Evolutionary conservation across 2,888 invertebrate species (phyloP), one percentile per base, ranked within the genome.

Genomic region (Troides oblongomaculatus): DNA sequence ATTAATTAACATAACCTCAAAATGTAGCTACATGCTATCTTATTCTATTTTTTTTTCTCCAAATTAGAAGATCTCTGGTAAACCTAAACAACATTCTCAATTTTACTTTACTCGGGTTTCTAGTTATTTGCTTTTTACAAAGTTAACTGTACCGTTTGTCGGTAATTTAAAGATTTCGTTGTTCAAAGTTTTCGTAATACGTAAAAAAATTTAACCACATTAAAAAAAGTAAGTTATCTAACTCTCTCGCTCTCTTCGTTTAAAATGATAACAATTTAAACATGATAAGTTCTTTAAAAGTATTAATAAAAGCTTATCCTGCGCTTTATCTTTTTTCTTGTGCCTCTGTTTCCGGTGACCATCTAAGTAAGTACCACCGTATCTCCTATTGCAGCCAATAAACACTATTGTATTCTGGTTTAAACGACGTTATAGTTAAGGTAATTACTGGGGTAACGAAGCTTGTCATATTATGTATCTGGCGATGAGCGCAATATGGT

Each of bases 11-110:
- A 12, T 50, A 18, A 50, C 1, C 50, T 50, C 1, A 50, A 50
- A 14, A 50, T 14, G 50, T 4, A 2, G 5, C 17, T 5, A 18
- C 18, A 21, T 21, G 21, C 18, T 14, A 18, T 50, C 17, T 50
- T 17, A 18, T 50, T 50, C 50, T 5, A 18, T 17, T 0, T 4
- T 50, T 39, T 17, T 12, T 46, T 62, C 39, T 36, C 43, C 5
- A 18, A 6, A 8, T 25, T 25, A 17, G 50, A 50, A 43, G 10
- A 5, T 68, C 62, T 18, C 39, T 17, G 53, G 68, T 68, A 36
- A 30, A 64, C 63, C 64, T 68, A 64, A 68, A 58, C 57, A 62
- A 68, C n/a, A 46, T 50, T 57, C 46, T 23, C 17, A 12, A 53
- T 36, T 64, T 39, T 30, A 46, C 56, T 68, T 68, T 68, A 68